Evolutionary conservation across 2,888 invertebrate species (phyloP).

Genomic region (Hirtodrosophila trivittata): DNA sequence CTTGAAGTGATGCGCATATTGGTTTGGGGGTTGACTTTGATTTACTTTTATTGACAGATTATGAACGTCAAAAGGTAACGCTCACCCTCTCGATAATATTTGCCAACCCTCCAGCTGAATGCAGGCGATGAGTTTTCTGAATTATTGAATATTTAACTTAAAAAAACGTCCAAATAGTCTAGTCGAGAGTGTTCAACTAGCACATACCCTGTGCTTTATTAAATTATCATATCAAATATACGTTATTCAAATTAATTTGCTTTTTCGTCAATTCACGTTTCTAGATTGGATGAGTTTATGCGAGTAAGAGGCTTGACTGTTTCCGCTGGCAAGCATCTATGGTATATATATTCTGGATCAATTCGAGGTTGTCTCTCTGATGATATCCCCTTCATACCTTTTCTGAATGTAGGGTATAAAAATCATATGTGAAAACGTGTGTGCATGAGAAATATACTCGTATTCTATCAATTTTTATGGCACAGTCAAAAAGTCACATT

Average conservation of each 20-base stretch:
- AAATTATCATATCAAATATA: too few species aligned
- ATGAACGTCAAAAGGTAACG: conserved; percentile 75
- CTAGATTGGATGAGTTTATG: too few species aligned
- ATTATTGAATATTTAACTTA: conserved; percentile 63
- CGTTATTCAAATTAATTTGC: too few species aligned
- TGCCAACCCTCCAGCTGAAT: conserved; percentile 28
- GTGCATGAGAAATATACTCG: conserved; percentile 41
- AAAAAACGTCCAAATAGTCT: conserved; percentile 17
- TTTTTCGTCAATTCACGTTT: too few species aligned
- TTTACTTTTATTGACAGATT: conserved; percentile 82
- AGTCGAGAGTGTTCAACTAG: neutral
- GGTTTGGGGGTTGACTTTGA: conserved; percentile 73
- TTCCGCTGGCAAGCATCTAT: too few species aligned
- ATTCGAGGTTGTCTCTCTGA: too few species aligned
- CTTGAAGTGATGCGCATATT: conserved; percentile 65
- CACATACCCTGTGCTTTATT: conserved; percentile 8
- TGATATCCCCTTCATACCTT: too few species aligned
- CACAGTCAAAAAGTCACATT: conserved; percentile 65
- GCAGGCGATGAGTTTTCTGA: conserved; percentile 44
- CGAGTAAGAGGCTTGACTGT: too few species aligned
- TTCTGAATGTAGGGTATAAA: conserved; percentile 32
- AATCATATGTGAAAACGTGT: conserved; percentile 33
- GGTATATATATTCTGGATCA: too few species aligned
- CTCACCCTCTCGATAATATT: conserved; percentile 45
- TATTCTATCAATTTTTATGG: conserved; percentile 67